phyloP scores from a whole-genome alignment of 2,888 invertebrate species.

The Antheraea assamensis region DNA sequence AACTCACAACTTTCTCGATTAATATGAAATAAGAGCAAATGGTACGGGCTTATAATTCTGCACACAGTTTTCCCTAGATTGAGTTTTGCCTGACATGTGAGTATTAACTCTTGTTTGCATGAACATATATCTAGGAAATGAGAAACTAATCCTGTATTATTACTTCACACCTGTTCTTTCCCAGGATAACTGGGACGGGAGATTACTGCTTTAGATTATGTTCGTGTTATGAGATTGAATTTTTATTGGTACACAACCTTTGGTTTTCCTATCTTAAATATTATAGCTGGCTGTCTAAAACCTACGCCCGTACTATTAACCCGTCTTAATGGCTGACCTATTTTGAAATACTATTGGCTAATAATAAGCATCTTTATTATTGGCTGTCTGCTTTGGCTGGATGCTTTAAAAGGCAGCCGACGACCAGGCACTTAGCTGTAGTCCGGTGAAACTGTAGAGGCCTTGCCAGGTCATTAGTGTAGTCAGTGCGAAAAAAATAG shows the following conservation, averaged over 20 bases:
- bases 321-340: too few species aligned
- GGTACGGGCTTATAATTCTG: not conserved
- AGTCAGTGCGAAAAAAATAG: too few species aligned
- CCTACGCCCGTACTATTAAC: too few species aligned
- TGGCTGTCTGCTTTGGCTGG: too few species aligned
- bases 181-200: not conserved
- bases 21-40: not conserved
- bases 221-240: not conserved
- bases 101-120: not conserved
- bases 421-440: too few species aligned
- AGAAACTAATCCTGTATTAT: not conserved
- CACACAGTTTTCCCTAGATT: not conserved
- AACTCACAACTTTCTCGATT: not conserved
- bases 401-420: too few species aligned
- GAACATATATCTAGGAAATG: not conserved
- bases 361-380: too few species aligned
- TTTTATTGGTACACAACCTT: not conserved
- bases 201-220: not conserved
- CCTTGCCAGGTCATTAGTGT: too few species aligned
- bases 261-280: not conserved
- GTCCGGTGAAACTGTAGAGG: too few species aligned
- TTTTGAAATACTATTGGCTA: too few species aligned
- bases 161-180: not conserved
- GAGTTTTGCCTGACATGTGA: not conserved
- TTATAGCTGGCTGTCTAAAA: too few species aligned